Base-by-base conservation (phyloP, 2,888 invertebrate genomes). In the Tiliacea citrago region DNA sequence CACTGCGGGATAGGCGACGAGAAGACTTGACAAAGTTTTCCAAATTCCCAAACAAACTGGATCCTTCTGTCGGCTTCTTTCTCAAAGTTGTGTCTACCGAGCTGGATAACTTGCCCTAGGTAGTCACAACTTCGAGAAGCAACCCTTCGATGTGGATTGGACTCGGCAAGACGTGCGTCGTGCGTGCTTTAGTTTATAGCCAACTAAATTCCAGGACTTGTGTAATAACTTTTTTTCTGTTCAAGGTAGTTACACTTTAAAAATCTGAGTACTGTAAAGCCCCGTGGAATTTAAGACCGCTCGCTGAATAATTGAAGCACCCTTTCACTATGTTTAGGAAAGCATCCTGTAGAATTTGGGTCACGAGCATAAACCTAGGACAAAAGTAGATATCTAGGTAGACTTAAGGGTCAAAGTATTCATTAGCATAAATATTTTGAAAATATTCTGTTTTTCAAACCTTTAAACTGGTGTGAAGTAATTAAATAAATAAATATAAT, bases 261-360 rank as follows among this genome's bases (percentile, higher is more conserved):
- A 45, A 53, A 13, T n/a, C 49, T 51, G 10, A 47, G 58, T 70
- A 47, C 47, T 12, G n/a, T 21, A 24, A 51, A 77, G 21, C 77
- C 58, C 58, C 76, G 35, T 2, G 71, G 18, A 55, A 42, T 78
- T 78, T 29, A 76, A 47, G 60, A 55, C 72, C 53, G 53, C 61
- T 78, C 42, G 47, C 29, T 78, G 76, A 76, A 76, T 76, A 76
- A 78, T 78, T 76, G 71, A 76, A 61, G 79, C 29, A 49, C 12
- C 53, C 71, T 71, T 76, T 42, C 39, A 61, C 60, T n/a, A 69
- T 53, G 53, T 47, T 70, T 42, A 61, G 16, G 76, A 72, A 78
- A 71, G 24, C 72, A 71, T 71, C 47, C 79, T 78, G 29, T 78
- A 71, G 39, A 76, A 76, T 76, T 55, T 16, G 29, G 79, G 71